phyloP scores from a whole-genome alignment of 2,888 invertebrate species.

The Alsophila aescularia region DNA sequence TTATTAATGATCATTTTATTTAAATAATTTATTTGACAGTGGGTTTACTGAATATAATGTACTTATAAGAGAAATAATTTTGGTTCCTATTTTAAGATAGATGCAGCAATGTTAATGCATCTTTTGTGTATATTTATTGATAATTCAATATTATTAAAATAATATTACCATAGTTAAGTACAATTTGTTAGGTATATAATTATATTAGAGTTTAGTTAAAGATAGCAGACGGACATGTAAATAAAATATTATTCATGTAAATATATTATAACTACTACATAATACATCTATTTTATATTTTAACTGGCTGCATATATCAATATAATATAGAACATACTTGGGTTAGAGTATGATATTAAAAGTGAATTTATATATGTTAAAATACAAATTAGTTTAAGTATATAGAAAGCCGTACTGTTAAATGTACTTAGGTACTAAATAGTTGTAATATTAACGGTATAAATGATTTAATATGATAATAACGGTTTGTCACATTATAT shows the following conservation, averaged over 20 bases:
- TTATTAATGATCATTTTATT: slow-evolving; percentile 60
- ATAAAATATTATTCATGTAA: slow-evolving; percentile 26
- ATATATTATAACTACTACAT: slow-evolving; percentile 23
- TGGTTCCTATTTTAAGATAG: slow-evolving; percentile 83
- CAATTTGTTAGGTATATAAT: slow-evolving; percentile 39
- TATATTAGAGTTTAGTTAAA: slow-evolving; percentile 18
- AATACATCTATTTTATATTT: slow-evolving; percentile 34
- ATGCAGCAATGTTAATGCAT: slow-evolving; percentile 58
- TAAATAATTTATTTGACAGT: slow-evolving; percentile 76
- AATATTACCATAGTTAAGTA: slow-evolving; percentile 47
- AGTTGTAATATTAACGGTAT: slow-evolving; percentile 35
- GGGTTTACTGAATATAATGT: slow-evolving; percentile 51
- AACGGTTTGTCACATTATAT: not conserved
- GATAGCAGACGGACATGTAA: slow-evolving; percentile 18
- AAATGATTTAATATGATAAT: slow-evolving; percentile 9
- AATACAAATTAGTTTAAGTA: slow-evolving; percentile 33
- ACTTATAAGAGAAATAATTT: slow-evolving; percentile 62
- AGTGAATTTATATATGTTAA: slow-evolving; percentile 28
- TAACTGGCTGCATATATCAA: slow-evolving; percentile 40
- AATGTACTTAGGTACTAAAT: slow-evolving; percentile 47
- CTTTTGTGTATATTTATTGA: slow-evolving; percentile 71
- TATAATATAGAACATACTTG: slow-evolving; percentile 26
- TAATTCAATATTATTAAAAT: slow-evolving; percentile 33
- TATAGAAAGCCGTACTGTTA: slow-evolving; percentile 28
- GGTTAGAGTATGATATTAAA: slow-evolving; percentile 31